Base-by-base conservation (phyloP, 2,113 vertebrate genomes). In the Stictonetta naevosa region DNA sequence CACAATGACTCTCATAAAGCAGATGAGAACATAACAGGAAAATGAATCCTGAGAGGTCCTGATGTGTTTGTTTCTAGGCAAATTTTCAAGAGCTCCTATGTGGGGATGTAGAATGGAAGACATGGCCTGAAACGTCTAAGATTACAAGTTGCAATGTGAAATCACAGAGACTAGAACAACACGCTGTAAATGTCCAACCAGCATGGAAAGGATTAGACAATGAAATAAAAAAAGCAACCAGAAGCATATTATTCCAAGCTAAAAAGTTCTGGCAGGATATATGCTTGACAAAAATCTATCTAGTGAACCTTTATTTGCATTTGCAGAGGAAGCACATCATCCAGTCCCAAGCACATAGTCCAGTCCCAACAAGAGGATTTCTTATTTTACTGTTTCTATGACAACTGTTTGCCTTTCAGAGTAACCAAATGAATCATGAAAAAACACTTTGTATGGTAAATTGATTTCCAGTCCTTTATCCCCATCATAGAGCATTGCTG, bases 361-460 rank as follows among this genome's bases (percentile, higher is more conserved):
- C 50, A 86, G 78, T 73, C 72, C 46, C 3, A 21, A 95, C 67
- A 96, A 96, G 95, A 74, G 62, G 82, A 92, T 88, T 94, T 94
- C 78, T 95, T 96, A 96, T 97, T 97, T 97, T 91, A 86, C 95
- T 83, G 97, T 98, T 98, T 97, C 97, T 97, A 97, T 98, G 97
- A 97, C 96, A 97, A 97, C 97, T 91, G 28, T 94, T 97, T 95
- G 92, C 94, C 88, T 97, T 96, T 96, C 77, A 88, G 46, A 59
- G 79, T 93, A 92, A 92, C 72, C 66, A 85, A 93, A 96, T 50
- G 64, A 93, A 96, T 96, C 83, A 94, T 90, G 74, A 83, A 96
- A 97, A 97, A 92, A 1, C 62, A 71, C 75, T 92, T 90, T 90
- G n/a, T 55, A 82, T 92, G 86, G 95, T 87, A 96, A 96, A 96